Base-by-base conservation (phyloP, 2,888 invertebrate genomes). In the Myathropa florea region DNA sequence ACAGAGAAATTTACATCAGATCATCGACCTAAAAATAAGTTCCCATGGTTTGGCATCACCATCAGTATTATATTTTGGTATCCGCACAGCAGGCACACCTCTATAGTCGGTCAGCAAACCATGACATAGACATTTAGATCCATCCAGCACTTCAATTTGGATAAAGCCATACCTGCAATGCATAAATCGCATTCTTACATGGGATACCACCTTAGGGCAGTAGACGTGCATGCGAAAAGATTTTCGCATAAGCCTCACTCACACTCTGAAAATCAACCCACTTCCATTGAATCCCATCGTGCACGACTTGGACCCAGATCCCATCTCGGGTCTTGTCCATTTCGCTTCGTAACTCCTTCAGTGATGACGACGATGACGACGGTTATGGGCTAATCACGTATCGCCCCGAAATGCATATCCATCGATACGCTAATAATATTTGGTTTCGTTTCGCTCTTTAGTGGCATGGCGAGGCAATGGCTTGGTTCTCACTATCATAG, bases 371-470 rank as follows among this genome's bases (percentile, higher is more conserved):
- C 59, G 39, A 70, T 57, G 61, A 73, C 53, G 78, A 82, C 70
- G 83, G 86, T 83, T 86, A 86, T 86, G 83, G 86, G 78, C 86
- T 86, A 78, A 83, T 86, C 86, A 86, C 86, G 86, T 83, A 83
- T 86, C 83, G 86, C 86, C 83, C 78, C 71, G 78, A 83, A 86
- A 83, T 86, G 86, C 75, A 83, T 86, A 86, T 83, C 83, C 79
- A 83, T 86, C 83, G 86, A 83, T 86, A 86, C 75, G 70, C 79
- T 83, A 83, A 83, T 86, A 86, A 83, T 83, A 83, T 83, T 86
- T 79, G 61, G 78, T 71, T 86, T 79, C 59, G 36, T 75, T 78
- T 78, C 55, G 67, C 30, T 77, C 33, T 67, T 71, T 65, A 39
- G 67, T 72, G 78, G 68, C 28, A 46, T 23, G 71, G 70, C 36